Conservation (phyloP, 2,888 invertebrate species). For the Hirudinaria manillensis region DNA sequence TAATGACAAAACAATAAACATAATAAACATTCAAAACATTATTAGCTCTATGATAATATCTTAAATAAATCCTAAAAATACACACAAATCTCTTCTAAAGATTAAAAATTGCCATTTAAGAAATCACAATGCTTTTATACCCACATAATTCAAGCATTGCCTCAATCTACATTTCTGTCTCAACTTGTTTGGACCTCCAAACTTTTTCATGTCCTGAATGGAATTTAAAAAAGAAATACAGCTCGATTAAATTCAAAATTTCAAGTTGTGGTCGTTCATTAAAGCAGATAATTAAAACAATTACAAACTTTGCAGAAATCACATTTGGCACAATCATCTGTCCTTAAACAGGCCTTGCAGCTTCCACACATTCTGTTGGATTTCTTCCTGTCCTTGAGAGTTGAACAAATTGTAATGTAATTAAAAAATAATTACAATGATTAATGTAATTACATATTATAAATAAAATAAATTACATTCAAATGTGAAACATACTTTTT, state of each 20-base stretch:
- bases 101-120: too few relatives aligned
- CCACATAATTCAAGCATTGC: constrained; percentile 53
- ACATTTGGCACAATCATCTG: constrained; percentile 68
- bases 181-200: constrained; percentile 57
- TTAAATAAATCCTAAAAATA: too few relatives aligned
- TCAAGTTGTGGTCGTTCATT: neutral
- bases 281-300: neutral
- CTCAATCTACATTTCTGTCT: constrained; percentile 55
- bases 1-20: too few relatives aligned
- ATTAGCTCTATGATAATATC: too few relatives aligned
- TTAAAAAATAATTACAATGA: neutral
- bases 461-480: neutral
- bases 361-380: constrained; percentile 63
- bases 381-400: constrained; percentile 41
- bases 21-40: too few relatives aligned
- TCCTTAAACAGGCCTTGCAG: constrained; percentile 68
- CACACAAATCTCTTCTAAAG: too few relatives aligned
- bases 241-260: neutral
- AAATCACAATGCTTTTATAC: too few relatives aligned
- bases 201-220: constrained; percentile 58
- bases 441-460: too few relatives aligned
- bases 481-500: neutral
- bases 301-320: constrained; percentile 58
- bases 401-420: neutral
- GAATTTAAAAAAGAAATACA: constrained; percentile 19